Evolutionary conservation across 2,113 vertebrate genomes (phyloP), one percentile per base, ranked within the genome.

Genomic region (Vidua macroura): DNA sequence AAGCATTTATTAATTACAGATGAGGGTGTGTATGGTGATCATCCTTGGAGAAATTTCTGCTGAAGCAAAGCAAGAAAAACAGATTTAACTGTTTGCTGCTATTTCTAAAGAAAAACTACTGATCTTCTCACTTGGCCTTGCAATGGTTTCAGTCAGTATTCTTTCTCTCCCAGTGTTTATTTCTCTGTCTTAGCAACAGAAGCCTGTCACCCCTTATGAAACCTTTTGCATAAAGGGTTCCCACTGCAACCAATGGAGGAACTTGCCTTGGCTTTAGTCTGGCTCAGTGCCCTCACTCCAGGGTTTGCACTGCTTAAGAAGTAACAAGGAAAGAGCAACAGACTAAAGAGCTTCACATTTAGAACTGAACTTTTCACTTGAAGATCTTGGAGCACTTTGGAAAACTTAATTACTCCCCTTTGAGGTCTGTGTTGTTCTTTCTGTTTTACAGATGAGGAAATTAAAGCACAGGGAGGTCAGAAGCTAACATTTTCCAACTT

Each of bases 1-100:
- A 94, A 96, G 88, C 62, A 64, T 93, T 94, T 96, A 96, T 95
- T 94, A 90, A 93, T 95, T 95, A 83, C 93, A 96, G 90, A 93
- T 95, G 92, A 81, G 62, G 62, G 51, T 94, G 53, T 0, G 0
- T 90, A 84, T 79, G 80, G 77, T 82, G 88, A 66, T 81, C 76
- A 78, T 92, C 73, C n/a, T 88, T 53, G 60, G 83, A 88, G 60
- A 92, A 52, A 41, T 55, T 83, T 81, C 84, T 88, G 83, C 64
- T 86, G 72, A 91, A 83, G 43, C 44, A 83, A 77, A 94, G 56
- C 24, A 85, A 92, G 83, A 75, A 86, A 92, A 88, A 35, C 1
- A 93, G 56, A 78, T 92, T 81, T 86, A 93, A 84, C 60, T 60
- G 3, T 80, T 96, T 90, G 64, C 41, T 78, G 22, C 39, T 93